Evolutionary conservation across 2,113 vertebrate species (phyloP).

Genomic region (Sialia sialis): DNA sequence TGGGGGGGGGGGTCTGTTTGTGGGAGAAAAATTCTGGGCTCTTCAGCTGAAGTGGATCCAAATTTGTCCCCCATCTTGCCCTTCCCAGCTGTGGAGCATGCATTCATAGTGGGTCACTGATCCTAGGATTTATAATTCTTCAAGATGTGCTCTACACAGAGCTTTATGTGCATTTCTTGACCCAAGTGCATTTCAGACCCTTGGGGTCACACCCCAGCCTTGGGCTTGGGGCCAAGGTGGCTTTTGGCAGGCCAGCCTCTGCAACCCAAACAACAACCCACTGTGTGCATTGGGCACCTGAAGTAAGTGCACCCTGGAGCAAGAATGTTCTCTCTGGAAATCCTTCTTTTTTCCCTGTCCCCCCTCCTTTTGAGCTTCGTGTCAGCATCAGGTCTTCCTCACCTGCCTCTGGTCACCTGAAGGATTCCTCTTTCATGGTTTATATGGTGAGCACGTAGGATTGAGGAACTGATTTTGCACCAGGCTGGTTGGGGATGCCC

Average conservation of each 20-base stretch:
- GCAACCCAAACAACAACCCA: neutral
- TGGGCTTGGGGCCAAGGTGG: neutral
- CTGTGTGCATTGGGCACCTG: neutral
- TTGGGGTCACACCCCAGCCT: neutral
- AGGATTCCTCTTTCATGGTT: neutral
- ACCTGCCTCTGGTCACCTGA: neutral
- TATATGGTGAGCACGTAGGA: neutral
- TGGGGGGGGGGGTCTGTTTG: neutral
- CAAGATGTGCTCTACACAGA: neutral
- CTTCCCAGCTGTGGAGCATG: neutral
- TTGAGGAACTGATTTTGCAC: neutral
- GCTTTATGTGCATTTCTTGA: neutral
- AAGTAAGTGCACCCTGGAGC: neutral
- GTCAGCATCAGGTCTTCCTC: neutral
- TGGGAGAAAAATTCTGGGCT: neutral
- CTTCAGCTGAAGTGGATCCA: neutral
- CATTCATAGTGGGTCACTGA: neutral
- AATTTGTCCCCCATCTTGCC: neutral
- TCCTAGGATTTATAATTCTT: neutral
- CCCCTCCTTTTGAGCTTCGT: neutral
- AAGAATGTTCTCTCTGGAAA: neutral
- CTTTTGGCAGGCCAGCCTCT: neutral
- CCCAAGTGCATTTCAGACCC: neutral
- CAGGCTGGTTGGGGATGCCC: neutral
- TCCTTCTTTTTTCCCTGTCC: neutral